Evolutionary conservation across 2,113 vertebrate genomes (phyloP), one percentile per base, ranked within the genome.

Genomic region (Dicrurus megarhynchus): DNA sequence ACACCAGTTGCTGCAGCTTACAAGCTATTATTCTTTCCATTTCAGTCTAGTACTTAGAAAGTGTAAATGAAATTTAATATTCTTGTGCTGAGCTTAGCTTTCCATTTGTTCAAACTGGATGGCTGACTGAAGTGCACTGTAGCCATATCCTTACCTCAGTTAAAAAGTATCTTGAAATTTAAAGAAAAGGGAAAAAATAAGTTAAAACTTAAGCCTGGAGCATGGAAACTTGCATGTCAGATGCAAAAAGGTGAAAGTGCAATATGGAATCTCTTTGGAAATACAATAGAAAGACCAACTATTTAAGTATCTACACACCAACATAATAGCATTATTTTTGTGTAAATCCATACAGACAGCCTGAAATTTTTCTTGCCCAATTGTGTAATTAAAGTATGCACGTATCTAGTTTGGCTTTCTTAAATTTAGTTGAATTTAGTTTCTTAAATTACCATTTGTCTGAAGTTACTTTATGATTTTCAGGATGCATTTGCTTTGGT

Each of bases 251-350:
- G 4, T 35, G 50, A 28, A 37, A 63, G 7, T 35, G 8, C 30
- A 55, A 1, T 70, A 44, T 55, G 14, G 30, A 21, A 8, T 68
- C 4, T 80, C 56, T 87, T 35, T 67, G 42, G 46, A 30, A 46
- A 47, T 7, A 4, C 0, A 2, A 7, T 27, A 56, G 33, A 41
- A 52, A 76, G 19, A 26, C 9, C 7, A 18, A 27, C 2, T 53
- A 42, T 56, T 69, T 52, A 68, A 39, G 14, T 69, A 56, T 6
- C 14, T 53, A 32, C 23, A 42, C 16, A 20, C 32, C 26, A 49
- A 16, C 20, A 10, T 37, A 24, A 33, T 18, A 59, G 11, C 13
- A 42, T 70, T 56, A 16, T 18, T 87, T 71, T 70, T 49, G 41
- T n/a, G 17, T 77, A 35, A 85, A 55, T 74, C 22, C 39, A 10